Evolutionary conservation across 1,140 invertebrate genomes (phyloP), one percentile per base, ranked within the genome.

Genomic region (Riptortus pedestris): DNA sequence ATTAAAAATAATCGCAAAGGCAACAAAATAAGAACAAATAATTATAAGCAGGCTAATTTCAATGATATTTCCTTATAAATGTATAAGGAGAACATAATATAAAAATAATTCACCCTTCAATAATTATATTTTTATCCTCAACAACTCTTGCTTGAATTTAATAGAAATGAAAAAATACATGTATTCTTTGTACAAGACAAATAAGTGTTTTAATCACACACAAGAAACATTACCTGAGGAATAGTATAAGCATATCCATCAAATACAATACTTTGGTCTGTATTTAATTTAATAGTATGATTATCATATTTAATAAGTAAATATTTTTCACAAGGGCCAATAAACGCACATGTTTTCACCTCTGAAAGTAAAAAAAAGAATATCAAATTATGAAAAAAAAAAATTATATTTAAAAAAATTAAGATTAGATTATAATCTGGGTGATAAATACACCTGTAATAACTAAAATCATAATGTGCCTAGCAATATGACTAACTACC

Each of bases 241-340:
- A 83, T 74, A 0, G 80, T 84, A 66, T 87, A 86, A 0, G 70
- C 74, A 63, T 79, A 80, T 27, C 81, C 81, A 71, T 90, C 80
- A 67, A 84, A 86, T 31, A 82, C 77, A 0, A 87, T 76, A 57
- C 80, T 81, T 66, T 88, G 74, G 69, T 85, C 81, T 0, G 84
- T 80, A 67, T 82, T 78, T 0, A 88, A 73, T 7, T 80, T 70
- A 20, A 87, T 77, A 7, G 75, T 67, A 63, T 85, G 75, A 2
- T 77, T 72, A 28, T 81, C 76, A 67, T 85, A 77, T 2, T 73
- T 71, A 1, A 88, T 78, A 0, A 79, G 69, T 1, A 90, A 71
- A 12, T 82, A 77, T 67, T 79, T 79, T 14, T 72, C 72, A 68
- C 85, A 86, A 7, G 79, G 68, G 0, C 76, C 72, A 2, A 69